Evolutionary conservation across 2,113 vertebrate species (phyloP).

Genomic region (Motacilla alba): DNA sequence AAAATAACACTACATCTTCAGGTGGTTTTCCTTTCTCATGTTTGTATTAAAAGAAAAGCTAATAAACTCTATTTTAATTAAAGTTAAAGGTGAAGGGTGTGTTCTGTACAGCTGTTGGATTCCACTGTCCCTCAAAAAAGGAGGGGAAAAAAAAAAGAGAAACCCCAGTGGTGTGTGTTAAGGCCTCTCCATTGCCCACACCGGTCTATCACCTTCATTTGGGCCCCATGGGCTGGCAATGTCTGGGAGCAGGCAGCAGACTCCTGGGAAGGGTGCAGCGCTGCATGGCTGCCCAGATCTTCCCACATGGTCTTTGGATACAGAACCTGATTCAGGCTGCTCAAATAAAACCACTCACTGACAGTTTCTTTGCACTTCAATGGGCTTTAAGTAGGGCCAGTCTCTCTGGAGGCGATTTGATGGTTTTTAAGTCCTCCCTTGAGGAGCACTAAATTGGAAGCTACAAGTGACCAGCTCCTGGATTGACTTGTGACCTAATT

Average conservation of each 20-base stretch:
- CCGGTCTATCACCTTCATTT: background rate
- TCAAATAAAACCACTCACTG: background rate
- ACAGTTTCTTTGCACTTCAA: background rate
- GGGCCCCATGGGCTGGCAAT: background rate
- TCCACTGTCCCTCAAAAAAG: background rate
- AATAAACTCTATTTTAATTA: slow-evolving; percentile 89
- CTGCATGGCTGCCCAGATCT: background rate
- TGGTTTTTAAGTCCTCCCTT: background rate
- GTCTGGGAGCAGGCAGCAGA: background rate
- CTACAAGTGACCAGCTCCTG: background rate
- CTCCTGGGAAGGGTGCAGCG: background rate
- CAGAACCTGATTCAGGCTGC: fast-evolving
- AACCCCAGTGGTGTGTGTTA: background rate
- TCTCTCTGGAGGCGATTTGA: background rate
- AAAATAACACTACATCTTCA: slow-evolving; percentile 76
- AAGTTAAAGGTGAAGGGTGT: slow-evolving; percentile 45
- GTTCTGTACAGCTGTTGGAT: slow-evolving; percentile 29
- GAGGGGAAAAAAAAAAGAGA: background rate
- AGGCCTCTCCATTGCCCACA: background rate
- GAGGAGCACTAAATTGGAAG: background rate
- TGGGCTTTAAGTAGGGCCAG: background rate
- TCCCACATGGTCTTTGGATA: background rate
- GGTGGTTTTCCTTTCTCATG: slow-evolving; percentile 81
- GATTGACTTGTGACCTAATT: slow-evolving; percentile 3
- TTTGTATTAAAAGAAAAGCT: slow-evolving; percentile 85